Evolutionary conservation across 2,113 vertebrate species (phyloP).

Genomic region (Chloropsis cyanopogon): DNA sequence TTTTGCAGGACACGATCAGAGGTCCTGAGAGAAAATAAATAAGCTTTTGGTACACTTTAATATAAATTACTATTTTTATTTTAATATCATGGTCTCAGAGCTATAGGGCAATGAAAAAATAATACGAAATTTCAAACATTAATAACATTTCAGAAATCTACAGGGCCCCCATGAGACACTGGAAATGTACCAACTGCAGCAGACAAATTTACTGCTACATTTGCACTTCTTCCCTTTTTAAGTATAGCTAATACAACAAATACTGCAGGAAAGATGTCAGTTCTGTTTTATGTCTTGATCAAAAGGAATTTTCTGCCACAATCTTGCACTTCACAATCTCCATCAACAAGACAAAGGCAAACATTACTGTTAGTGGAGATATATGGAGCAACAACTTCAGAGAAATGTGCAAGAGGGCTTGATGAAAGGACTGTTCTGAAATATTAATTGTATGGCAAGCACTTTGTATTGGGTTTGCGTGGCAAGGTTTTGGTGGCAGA

Average conservation of each 20-base stretch:
- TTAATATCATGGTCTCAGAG: neutral
- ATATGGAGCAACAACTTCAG: neutral
- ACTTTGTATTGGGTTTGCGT: accelerated
- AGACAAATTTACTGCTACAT: neutral
- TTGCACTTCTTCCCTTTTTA: neutral
- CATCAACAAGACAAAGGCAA: neutral
- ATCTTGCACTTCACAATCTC: neutral
- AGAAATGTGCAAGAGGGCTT: neutral
- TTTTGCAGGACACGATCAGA: neutral
- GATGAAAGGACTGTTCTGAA: neutral
- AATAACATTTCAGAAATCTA: neutral
- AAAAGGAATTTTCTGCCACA: neutral
- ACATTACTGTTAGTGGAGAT: neutral
- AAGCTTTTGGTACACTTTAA: neutral
- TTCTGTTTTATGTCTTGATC: neutral
- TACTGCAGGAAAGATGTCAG: neutral
- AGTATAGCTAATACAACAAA: neutral
- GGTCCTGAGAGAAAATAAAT: neutral
- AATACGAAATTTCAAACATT: neutral
- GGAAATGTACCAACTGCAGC: neutral
- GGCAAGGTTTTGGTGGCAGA: neutral
- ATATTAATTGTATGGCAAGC: neutral
- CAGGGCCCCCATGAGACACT: neutral
- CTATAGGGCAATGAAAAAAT: neutral
- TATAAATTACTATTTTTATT: neutral